Conservation (phyloP, 2,113 vertebrate species). For the Rhombomys opimus region DNA sequence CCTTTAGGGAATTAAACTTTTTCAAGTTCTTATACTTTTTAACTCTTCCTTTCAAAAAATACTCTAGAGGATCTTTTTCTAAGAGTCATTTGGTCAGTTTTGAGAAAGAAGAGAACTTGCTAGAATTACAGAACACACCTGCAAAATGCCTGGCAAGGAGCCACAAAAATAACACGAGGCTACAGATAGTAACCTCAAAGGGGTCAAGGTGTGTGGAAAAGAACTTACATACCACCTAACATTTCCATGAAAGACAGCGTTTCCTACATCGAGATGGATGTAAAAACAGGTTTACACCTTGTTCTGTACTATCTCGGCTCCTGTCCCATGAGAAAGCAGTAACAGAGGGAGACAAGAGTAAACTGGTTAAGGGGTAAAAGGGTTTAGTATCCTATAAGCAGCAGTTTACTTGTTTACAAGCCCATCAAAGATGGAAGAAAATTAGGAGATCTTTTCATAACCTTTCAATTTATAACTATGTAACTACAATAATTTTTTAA, state of each 20-base stretch:
- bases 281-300: neutral
- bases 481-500: slow-evolving; percentile 6
- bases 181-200: neutral
- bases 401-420: neutral
- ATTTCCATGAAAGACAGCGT: neutral
- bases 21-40: neutral
- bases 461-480: slow-evolving; percentile 16
- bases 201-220: neutral
- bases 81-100: neutral
- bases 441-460: neutral
- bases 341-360: neutral
- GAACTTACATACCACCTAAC: neutral
- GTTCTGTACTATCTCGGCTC: neutral
- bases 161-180: neutral
- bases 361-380: neutral
- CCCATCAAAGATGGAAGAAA: neutral
- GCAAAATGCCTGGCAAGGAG: neutral
- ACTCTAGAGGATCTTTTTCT: neutral
- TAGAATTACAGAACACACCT: neutral
- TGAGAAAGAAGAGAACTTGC: slow-evolving; percentile 55
- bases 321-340: neutral
- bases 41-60: neutral
- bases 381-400: neutral
- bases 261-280: neutral
- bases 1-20: slow-evolving; percentile 6